phyloP scores from a whole-genome alignment of 2,797 vertebrate genomes.

The Tapera naevia region DNA sequence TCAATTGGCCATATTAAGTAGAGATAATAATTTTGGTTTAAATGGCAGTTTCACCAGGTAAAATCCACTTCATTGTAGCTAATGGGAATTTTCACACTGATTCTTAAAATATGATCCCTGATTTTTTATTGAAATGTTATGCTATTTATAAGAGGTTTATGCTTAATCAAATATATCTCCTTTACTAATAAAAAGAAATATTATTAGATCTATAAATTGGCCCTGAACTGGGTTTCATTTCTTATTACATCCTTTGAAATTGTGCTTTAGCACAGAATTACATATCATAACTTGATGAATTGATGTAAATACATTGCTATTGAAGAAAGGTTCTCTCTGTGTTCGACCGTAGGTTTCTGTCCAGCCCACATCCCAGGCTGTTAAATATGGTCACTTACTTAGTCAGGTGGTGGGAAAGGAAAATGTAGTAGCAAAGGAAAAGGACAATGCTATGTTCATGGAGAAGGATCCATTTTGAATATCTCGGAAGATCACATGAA shows the following conservation, averaged over 20 bases:
- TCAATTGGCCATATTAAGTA: neutral
- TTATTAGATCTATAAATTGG: constrained; percentile 14
- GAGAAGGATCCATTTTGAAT: neutral
- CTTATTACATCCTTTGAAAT: constrained; percentile 27
- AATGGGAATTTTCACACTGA: neutral
- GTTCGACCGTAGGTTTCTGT: neutral
- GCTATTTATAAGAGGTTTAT: neutral
- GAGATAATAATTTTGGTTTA: neutral
- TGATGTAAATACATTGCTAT: constrained; percentile 32
- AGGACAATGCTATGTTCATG: neutral
- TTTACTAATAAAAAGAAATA: constrained; percentile 29
- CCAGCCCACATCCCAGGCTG: neutral
- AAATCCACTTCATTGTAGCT: neutral
- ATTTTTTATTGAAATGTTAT: neutral
- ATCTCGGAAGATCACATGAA: neutral
- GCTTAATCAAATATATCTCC: neutral
- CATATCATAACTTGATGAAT: constrained; percentile 34
- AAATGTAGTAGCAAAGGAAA: neutral
- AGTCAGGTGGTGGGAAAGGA: neutral
- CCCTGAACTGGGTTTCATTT: neutral
- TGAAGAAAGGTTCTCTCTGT: neutral
- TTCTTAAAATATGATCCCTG: neutral
- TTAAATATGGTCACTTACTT: neutral
- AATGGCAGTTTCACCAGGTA: neutral
- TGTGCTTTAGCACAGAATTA: neutral